Percentiles rank a stretch among this genome's conserved stretches.
These are phyloP conservation scores for Megalops cyprinoides DNA, from an alignment of 2,797 vertebrate species.

Conservation along the genomic window DNA sequence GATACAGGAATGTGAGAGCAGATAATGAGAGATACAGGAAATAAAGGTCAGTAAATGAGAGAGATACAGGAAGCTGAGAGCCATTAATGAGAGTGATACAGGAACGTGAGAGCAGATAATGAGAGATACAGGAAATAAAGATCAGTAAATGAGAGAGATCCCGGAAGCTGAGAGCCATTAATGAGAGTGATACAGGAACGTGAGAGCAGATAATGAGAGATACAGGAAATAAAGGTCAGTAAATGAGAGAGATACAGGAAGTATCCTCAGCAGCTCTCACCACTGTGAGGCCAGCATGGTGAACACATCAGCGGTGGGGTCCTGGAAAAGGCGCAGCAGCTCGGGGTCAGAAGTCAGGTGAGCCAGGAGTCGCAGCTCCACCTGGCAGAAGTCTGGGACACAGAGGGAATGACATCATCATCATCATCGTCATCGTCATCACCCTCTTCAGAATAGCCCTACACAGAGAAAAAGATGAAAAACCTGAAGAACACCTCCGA, in stretches of 20 bases:
- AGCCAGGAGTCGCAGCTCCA: slow-evolving; percentile 90
- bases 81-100: too few species aligned
- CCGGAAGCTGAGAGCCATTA: not conserved
- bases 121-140: not conserved
- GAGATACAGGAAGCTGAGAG: too few species aligned
- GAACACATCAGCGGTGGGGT: slow-evolving; percentile 83
- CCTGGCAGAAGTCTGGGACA: slow-evolving; percentile 88
- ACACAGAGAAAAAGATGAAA: too few species aligned
- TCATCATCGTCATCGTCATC: not conserved
- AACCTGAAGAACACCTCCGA: too few species aligned
- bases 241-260: not conserved
- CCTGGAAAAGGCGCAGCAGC: slow-evolving; percentile 83
- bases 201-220: too few species aligned
- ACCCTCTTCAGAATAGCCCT: not conserved
- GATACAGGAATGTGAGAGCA: too few species aligned
- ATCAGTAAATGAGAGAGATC: not conserved
- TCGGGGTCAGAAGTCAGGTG: slow-evolving; percentile 90
- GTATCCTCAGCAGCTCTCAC: slow-evolving; percentile 68
- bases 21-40: too few species aligned
- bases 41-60: too few species aligned
- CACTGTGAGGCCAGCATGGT: slow-evolving; percentile 86
- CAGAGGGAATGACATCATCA: not conserved
- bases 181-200: too few species aligned
- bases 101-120: too few species aligned
- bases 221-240: not conserved